These are phyloP conservation scores for Amazona finschi DNA, from an alignment of 2,797 vertebrate species.

Conservation along the genomic window DNA sequence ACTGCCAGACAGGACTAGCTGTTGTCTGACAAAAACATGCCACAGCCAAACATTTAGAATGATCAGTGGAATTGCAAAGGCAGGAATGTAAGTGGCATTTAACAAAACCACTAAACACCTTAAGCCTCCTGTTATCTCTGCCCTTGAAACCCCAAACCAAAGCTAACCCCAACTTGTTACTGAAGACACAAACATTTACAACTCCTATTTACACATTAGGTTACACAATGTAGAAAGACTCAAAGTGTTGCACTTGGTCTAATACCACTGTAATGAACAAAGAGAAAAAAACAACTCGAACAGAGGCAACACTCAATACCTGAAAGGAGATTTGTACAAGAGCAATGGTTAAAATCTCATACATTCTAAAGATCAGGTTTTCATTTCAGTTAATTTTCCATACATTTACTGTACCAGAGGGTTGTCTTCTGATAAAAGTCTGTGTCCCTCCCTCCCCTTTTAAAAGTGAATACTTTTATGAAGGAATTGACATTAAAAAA, in stretches of 20 bases:
- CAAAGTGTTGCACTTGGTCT: background rate
- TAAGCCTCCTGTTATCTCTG: background rate
- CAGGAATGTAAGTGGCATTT: background rate
- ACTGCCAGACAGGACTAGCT: background rate
- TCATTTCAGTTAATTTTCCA: constrained; percentile 42
- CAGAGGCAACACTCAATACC: background rate
- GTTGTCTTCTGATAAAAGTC: background rate
- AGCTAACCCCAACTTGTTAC: background rate
- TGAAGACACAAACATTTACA: background rate
- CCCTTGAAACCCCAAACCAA: background rate
- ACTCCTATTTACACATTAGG: background rate
- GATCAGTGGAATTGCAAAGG: background rate
- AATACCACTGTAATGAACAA: background rate
- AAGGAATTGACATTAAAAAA: constrained; percentile 52
- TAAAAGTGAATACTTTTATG: background rate
- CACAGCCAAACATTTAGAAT: background rate
- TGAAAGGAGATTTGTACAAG: constrained; percentile 4
- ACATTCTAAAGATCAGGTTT: background rate
- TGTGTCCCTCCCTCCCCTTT: background rate
- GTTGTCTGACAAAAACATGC: background rate
- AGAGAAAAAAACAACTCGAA: background rate
- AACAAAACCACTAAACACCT: background rate
- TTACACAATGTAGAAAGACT: background rate
- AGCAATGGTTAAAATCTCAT: constrained; percentile 1
- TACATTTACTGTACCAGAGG: constrained; percentile 13